A percentile compares a stretch with the other conserved stretches of the same genome.
phyloP scores from a whole-genome alignment of 2,797 vertebrate genomes.

The Galaxias olidus region DNA sequence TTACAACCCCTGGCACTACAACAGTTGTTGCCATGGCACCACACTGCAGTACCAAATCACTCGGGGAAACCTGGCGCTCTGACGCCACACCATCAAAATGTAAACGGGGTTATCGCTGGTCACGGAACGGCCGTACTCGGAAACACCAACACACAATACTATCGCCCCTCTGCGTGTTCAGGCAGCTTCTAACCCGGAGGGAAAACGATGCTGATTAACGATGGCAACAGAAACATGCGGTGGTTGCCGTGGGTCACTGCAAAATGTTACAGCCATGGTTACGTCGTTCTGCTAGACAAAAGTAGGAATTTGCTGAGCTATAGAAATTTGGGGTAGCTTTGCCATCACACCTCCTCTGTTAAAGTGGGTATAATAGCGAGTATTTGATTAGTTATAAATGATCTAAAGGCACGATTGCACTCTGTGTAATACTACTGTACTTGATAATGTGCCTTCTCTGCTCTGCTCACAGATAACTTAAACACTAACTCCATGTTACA shows the following conservation, averaged over 20 bases:
- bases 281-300: too few species aligned
- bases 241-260: too few species aligned
- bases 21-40: constrained; percentile 55
- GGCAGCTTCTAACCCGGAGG: not conserved
- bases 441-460: constrained; percentile 55
- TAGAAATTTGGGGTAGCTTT: too few species aligned
- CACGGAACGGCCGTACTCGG: constrained; percentile 21
- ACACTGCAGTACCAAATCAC: constrained; percentile 52
- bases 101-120: constrained; percentile 42
- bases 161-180: not conserved
- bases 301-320: too few species aligned
- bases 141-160: constrained; percentile 14
- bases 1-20: constrained; percentile 45
- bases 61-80: constrained; percentile 32
- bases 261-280: too few species aligned
- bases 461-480: constrained; percentile 5
- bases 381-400: not conserved
- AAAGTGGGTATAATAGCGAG: too few species aligned
- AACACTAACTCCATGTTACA: constrained; percentile 21
- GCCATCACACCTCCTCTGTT: too few species aligned
- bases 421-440: constrained; percentile 6
- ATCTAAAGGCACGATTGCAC: constrained; percentile 2
- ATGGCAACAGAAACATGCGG: too few species aligned
- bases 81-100: constrained; percentile 26
- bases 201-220: too few species aligned